These are phyloP conservation scores for Burhinus bistriatus DNA, from an alignment of 2,113 vertebrate genomes.

Conservation along the genomic window DNA sequence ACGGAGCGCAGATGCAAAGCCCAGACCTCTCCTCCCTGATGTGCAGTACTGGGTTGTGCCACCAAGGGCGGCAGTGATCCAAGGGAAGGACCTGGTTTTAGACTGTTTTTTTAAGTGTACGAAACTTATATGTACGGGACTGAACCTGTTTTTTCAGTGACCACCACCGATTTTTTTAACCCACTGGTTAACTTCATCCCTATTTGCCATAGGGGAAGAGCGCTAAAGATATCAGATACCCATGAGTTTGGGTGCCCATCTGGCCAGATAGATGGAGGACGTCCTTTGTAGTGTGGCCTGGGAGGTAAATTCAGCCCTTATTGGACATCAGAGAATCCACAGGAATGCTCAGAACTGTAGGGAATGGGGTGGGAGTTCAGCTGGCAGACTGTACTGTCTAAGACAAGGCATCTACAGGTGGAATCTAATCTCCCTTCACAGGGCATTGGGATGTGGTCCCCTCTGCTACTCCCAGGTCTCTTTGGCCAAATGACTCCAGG, in stretches of 20 bases:
- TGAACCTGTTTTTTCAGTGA: neutral
- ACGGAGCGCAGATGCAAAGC: neutral
- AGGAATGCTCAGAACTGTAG: neutral
- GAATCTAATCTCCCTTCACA: neutral
- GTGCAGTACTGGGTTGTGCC: neutral
- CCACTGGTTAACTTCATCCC: neutral
- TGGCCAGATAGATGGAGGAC: neutral
- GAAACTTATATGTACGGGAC: accelerated
- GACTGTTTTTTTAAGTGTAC: neutral
- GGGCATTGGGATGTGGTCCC: neutral
- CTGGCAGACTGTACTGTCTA: neutral
- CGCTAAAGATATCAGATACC: neutral
- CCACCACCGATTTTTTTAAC: neutral
- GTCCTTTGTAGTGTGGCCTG: neutral
- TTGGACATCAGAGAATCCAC: neutral
- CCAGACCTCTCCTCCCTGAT: neutral
- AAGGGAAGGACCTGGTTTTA: neutral
- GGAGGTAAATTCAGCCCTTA: neutral
- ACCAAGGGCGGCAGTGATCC: neutral
- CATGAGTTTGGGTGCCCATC: neutral
- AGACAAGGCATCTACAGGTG: neutral
- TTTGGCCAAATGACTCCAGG: neutral
- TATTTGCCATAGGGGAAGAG: neutral
- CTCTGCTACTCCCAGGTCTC: neutral
- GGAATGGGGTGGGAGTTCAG: neutral